Evolutionary conservation across 2,113 vertebrate genomes (phyloP).

Genomic region (Nothobranchius furzeri): DNA sequence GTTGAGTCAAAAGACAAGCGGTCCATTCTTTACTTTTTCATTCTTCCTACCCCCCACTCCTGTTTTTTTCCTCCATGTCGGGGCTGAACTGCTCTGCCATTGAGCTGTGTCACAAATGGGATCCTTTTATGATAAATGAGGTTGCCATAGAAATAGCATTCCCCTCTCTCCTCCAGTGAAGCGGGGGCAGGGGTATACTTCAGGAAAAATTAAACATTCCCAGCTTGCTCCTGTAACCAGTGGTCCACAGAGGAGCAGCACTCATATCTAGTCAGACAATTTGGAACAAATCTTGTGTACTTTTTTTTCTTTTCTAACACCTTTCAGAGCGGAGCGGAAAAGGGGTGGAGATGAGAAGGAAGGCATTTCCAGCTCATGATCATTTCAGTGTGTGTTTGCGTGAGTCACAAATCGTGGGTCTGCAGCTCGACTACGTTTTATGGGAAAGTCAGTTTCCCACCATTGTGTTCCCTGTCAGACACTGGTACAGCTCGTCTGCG

Average conservation of each 20-base stretch:
- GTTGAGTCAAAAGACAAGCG: slow-evolving; percentile 77
- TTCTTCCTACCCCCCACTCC: slow-evolving; percentile 31
- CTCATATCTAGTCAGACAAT: slow-evolving; percentile 82
- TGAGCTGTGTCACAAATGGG: slow-evolving; percentile 70
- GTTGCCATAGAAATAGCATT: slow-evolving; percentile 84
- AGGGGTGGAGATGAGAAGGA: slow-evolving; percentile 61
- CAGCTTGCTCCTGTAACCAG: slow-evolving; percentile 25
- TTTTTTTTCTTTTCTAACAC: slow-evolving; percentile 67
- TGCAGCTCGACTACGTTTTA: slow-evolving; percentile 66
- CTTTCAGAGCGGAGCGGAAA: slow-evolving; percentile 69
- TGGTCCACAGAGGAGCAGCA: slow-evolving; percentile 71
- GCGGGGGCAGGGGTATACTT: slow-evolving; percentile 66
- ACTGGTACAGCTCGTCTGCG: slow-evolving; percentile 69
- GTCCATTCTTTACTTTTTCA: slow-evolving; percentile 58
- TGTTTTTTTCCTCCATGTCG: slow-evolving; percentile 43
- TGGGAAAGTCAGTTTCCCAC: slow-evolving; percentile 76
- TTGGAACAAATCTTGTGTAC: slow-evolving; percentile 74
- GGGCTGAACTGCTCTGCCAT: slow-evolving; percentile 60
- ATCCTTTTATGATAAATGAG: slow-evolving; percentile 82
- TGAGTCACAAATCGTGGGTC: slow-evolving; percentile 65
- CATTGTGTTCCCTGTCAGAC: slow-evolving; percentile 85
- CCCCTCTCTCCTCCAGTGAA: slow-evolving; percentile 61
- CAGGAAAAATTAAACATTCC: slow-evolving; percentile 63
- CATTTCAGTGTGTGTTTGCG: slow-evolving; percentile 67
- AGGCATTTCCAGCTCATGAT: slow-evolving; percentile 67